Evolutionary conservation across 2,797 vertebrate genomes (phyloP).

Genomic region (Urocyon cinereoargenteus): DNA sequence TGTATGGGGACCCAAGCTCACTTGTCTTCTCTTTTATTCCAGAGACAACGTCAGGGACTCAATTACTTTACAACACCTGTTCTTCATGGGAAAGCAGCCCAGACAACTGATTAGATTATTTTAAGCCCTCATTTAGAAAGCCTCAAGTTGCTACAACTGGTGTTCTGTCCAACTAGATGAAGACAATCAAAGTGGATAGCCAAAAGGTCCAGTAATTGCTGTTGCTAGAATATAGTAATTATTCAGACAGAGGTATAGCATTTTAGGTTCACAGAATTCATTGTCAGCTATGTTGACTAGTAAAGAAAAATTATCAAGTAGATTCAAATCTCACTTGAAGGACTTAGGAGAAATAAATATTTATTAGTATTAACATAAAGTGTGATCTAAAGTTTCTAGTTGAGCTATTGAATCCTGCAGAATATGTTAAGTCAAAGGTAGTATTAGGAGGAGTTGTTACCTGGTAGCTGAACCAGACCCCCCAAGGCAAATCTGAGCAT

Average conservation of each 20-base stretch:
- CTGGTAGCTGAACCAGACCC: background rate
- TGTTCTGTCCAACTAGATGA: conserved; percentile 36
- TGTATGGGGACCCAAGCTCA: background rate
- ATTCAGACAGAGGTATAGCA: background rate
- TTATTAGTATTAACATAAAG: background rate
- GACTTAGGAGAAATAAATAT: background rate
- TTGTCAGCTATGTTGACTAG: background rate
- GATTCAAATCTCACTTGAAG: conserved; percentile 40
- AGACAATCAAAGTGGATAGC: background rate
- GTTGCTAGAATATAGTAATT: background rate
- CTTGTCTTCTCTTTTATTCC: conserved; percentile 3
- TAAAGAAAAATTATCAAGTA: background rate
- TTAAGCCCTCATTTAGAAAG: conserved; percentile 56
- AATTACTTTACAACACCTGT: background rate
- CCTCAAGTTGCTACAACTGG: background rate
- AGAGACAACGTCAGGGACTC: background rate
- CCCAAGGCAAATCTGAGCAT: background rate
- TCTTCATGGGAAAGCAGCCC: conserved; percentile 52
- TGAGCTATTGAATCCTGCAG: background rate
- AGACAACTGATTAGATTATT: conserved; percentile 57
- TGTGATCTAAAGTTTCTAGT: background rate
- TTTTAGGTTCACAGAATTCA: conserved; percentile 20
- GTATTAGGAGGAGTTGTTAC: background rate
- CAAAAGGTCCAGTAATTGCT: background rate
- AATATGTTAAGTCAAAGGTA: background rate